phyloP scores from a whole-genome alignment of 2,888 invertebrate species.

The Axea sp. region DNA sequence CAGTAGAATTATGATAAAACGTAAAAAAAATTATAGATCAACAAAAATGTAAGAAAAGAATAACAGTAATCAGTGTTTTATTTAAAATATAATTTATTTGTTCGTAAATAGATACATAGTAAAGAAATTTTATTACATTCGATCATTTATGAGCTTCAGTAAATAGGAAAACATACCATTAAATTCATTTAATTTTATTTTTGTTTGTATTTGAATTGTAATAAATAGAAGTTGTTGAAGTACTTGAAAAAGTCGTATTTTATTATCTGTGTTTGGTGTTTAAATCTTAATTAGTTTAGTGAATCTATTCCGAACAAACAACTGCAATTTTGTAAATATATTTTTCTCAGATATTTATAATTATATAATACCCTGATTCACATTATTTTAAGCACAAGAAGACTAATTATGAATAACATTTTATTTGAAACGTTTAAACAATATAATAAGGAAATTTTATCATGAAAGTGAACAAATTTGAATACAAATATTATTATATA shows the following conservation, averaged over 20 bases:
- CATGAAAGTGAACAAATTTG: no score
- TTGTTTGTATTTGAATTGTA: conserved; percentile 42
- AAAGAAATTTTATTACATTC: conserved; percentile 44
- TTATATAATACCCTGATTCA: no score
- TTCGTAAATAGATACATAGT: conserved; percentile 52
- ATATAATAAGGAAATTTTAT: no score
- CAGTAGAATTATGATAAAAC: conserved; percentile 22
- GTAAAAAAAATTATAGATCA: conserved; percentile 18
- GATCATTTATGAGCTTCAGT: conserved; percentile 27
- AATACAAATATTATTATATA: no score
- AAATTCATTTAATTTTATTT: conserved; percentile 26
- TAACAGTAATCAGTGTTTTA: conserved; percentile 34
- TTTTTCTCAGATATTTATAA: conserved; percentile 1
- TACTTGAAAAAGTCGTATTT: conserved; percentile 4
- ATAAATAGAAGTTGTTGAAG: conserved; percentile 56
- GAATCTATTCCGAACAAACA: conserved; percentile 17
- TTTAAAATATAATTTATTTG: conserved; percentile 61
- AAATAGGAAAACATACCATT: conserved; percentile 23
- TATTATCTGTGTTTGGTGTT: conserved; percentile 4
- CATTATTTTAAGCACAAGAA: no score
- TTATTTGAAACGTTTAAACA: no score
- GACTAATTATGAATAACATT: no score
- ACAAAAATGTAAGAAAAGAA: conserved; percentile 19
- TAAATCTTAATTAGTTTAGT: no score
- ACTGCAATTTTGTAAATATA: neutral